A percentile compares a stretch with the other conserved stretches of the same genome.
These are phyloP conservation scores for Nyctibius grandis DNA, from an alignment of 2,797 vertebrate genomes.

Conservation along the genomic window DNA sequence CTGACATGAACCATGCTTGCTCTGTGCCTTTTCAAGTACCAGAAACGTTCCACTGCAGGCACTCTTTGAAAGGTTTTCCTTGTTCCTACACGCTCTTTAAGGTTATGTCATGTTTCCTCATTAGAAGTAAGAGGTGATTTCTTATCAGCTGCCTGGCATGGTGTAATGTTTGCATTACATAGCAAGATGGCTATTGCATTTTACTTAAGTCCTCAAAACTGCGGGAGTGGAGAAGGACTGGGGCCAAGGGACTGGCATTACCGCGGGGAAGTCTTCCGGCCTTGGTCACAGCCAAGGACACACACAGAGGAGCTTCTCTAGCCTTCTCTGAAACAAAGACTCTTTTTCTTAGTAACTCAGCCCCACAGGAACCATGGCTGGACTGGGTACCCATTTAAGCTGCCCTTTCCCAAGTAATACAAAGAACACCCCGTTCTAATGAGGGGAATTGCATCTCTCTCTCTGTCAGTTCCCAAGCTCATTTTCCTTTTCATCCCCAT, in stretches of 20 bases:
- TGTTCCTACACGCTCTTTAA: background rate
- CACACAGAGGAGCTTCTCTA: accelerated
- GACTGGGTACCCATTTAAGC: background rate
- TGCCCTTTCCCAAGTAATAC: background rate
- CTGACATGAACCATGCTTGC: background rate
- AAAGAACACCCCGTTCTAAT: background rate
- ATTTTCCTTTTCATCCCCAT: background rate
- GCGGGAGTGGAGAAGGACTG: background rate
- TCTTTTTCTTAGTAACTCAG: background rate
- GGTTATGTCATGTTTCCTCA: background rate
- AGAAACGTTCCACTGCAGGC: background rate
- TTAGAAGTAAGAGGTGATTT: background rate
- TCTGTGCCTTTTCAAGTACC: background rate
- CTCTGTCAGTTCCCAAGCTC: background rate
- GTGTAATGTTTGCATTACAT: background rate
- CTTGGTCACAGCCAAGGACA: background rate
- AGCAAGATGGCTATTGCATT: background rate
- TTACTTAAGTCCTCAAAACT: background rate
- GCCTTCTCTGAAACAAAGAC: background rate
- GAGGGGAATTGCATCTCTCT: background rate
- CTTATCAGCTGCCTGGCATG: background rate
- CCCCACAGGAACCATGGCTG: background rate
- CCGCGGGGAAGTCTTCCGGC: background rate
- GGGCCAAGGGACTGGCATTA: background rate
- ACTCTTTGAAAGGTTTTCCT: background rate